These are phyloP conservation scores for Coremacera marginata DNA, from an alignment of 2,888 invertebrate species.

Conservation along the genomic window DNA sequence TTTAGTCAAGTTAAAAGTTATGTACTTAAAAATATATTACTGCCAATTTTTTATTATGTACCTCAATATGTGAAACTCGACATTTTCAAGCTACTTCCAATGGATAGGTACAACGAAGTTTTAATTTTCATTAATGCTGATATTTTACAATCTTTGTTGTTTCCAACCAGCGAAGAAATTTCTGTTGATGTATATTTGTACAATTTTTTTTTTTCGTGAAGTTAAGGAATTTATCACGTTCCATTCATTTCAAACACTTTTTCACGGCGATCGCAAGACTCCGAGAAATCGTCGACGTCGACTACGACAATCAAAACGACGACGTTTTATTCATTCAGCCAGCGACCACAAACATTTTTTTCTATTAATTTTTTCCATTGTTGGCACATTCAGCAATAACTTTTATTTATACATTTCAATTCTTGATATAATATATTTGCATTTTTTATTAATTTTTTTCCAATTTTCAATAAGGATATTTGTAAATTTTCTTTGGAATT, in stretches of 20 bases:
- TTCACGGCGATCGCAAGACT: slow-evolving; percentile 12
- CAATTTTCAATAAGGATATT: not conserved
- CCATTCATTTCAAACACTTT: slow-evolving; percentile 31
- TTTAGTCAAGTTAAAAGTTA: not conserved
- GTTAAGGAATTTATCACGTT: slow-evolving; percentile 20
- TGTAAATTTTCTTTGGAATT: not conserved
- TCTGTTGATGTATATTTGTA: not conserved
- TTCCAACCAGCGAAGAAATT: not conserved
- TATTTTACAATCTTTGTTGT: not conserved
- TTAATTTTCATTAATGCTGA: not conserved
- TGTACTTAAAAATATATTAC: not conserved
- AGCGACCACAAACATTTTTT: slow-evolving; percentile 7
- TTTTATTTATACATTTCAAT: not conserved
- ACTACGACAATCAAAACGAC: slow-evolving; percentile 1
- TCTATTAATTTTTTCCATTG: not conserved
- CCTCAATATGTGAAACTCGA: slow-evolving; percentile 13
- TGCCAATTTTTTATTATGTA: slow-evolving; percentile 7
- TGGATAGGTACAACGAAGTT: not conserved
- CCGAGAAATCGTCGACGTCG: slow-evolving; percentile 19
- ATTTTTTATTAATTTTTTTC: slow-evolving; percentile 5
- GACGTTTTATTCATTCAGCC: slow-evolving; percentile 18
- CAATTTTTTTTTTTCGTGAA: slow-evolving; percentile 1
- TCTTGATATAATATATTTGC: not conserved
- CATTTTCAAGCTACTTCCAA: slow-evolving; percentile 1
- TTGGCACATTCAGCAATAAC: not conserved